A percentile compares a stretch with the other conserved stretches of the same genome.
Conservation (phyloP, 2,113 vertebrate genomes). For the Plectropomus leopardus region DNA sequence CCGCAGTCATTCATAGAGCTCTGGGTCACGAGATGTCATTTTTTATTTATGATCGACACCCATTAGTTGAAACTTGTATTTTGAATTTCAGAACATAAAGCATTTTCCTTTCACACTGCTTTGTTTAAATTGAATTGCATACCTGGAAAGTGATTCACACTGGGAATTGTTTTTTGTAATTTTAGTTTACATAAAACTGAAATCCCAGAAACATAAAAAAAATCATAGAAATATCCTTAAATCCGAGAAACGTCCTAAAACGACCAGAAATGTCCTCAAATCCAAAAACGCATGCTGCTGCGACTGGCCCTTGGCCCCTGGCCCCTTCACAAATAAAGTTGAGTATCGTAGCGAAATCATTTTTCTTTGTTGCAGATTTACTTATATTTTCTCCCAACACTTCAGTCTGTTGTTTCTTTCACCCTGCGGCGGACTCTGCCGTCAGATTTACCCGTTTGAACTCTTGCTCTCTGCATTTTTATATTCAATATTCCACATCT, state of each 20-base stretch:
- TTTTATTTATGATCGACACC: not conserved
- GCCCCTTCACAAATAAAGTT: too few species aligned
- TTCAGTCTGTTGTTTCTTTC: not conserved
- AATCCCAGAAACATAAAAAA: too few species aligned
- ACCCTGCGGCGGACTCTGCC: not conserved
- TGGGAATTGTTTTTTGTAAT: too few species aligned
- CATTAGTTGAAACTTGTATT: not conserved
- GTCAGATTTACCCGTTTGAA: not conserved
- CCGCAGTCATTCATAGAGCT: not conserved
- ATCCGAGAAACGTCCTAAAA: too few species aligned
- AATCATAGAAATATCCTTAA: too few species aligned
- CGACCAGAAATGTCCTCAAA: too few species aligned
- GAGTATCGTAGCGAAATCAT: not conserved
- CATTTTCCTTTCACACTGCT: not conserved
- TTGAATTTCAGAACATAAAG: not conserved
- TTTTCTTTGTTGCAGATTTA: not conserved
- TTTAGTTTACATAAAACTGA: too few species aligned
- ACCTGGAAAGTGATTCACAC: too few species aligned
- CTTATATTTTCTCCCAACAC: not conserved
- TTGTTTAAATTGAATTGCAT: not conserved
- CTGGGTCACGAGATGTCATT: not conserved
- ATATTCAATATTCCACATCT: conserved; percentile 21
- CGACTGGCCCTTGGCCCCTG: too few species aligned
- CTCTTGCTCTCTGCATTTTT: conserved; percentile 2
- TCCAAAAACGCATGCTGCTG: too few species aligned